Conservation (phyloP, 2,797 vertebrate species). For the Picus viridis region DNA sequence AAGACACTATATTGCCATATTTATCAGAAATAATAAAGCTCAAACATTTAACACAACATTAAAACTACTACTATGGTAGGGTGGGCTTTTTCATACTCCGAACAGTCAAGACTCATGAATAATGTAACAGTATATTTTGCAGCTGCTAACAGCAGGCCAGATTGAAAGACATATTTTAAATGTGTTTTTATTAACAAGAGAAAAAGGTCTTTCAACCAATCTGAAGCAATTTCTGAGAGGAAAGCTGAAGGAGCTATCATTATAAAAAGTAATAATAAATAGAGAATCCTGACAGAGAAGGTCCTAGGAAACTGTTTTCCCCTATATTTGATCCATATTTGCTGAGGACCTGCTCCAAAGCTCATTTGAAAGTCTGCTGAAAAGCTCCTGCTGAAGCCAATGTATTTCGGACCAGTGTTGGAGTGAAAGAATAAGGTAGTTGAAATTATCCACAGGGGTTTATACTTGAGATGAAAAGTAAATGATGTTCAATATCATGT, state of each 20-base stretch:
- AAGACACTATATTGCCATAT: conserved; percentile 40
- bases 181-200: conserved; percentile 64
- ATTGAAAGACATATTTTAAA: conserved; percentile 62
- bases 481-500: background rate
- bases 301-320: background rate
- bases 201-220: conserved; percentile 58
- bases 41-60: conserved; percentile 37
- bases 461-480: background rate
- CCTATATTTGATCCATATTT: background rate
- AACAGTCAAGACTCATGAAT: conserved; percentile 73
- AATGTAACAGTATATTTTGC: conserved; percentile 68
- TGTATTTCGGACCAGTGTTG: background rate
- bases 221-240: conserved; percentile 45
- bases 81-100: background rate
- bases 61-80: conserved; percentile 3
- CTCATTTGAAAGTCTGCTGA: conserved; percentile 14
- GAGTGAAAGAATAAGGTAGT: background rate
- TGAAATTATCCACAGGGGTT: background rate
- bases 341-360: background rate
- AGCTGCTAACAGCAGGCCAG: conserved; percentile 72
- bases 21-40: conserved; percentile 55
- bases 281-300: background rate
- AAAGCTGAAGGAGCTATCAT: conserved; percentile 6
- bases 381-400: conserved; percentile 7
- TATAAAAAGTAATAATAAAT: conserved; percentile 9